Percentiles rank a stretch among this genome's conserved stretches.
Evolutionary conservation across 2,797 vertebrate genomes (phyloP).

Genomic region (Liparis tanakae): DNA sequence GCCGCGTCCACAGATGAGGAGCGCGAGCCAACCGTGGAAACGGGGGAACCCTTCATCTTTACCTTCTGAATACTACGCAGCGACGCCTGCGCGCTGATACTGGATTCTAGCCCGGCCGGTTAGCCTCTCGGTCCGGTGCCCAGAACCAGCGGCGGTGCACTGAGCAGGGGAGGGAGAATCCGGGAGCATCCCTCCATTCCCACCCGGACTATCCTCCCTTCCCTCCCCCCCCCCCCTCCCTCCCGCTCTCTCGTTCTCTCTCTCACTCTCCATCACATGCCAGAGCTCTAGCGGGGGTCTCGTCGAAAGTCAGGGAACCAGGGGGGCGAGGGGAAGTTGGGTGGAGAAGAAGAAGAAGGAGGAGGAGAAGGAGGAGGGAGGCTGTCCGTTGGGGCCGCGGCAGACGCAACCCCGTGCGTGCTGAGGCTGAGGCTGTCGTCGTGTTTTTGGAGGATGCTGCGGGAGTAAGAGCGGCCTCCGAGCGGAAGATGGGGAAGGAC

Average conservation of each 20-base stretch:
- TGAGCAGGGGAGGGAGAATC: constrained; percentile 37
- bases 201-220: constrained; percentile 13
- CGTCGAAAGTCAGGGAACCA: constrained; percentile 40
- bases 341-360: constrained; percentile 3
- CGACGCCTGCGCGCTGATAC: constrained; percentile 34
- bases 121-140: constrained; percentile 11
- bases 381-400: constrained; percentile 56
- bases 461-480: constrained; percentile 74
- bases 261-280: constrained; percentile 42
- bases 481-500: constrained; percentile 94
- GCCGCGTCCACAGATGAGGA: constrained; percentile 36
- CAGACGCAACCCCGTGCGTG: constrained; percentile 68
- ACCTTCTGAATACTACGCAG: constrained; percentile 32
- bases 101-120: constrained; percentile 36
- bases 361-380: constrained; percentile 32
- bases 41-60: constrained; percentile 20
- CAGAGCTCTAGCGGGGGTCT: constrained; percentile 49
- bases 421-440: constrained; percentile 69
- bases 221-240: not conserved
- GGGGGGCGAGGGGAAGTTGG: not conserved
- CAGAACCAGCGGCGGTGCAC: constrained; percentile 36
- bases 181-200: constrained; percentile 69
- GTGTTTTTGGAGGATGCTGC: constrained; percentile 77
- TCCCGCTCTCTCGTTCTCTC: not conserved
- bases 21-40: constrained; percentile 27